Percentiles rank a stretch among this genome's conserved stretches.
Conservation (phyloP, 2,113 vertebrate species). For the Mus pahari region DNA sequence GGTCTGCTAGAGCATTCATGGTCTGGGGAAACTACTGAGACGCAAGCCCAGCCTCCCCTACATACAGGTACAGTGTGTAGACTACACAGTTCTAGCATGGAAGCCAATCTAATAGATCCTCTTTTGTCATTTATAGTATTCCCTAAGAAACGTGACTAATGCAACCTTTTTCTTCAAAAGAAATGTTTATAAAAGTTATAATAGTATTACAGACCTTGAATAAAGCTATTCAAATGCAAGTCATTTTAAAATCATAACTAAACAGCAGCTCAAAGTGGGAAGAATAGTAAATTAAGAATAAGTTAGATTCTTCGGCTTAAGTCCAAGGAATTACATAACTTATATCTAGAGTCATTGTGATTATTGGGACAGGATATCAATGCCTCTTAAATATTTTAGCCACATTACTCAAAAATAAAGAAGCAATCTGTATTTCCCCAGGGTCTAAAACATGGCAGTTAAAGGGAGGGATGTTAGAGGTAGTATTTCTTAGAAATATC, state of each 20-base stretch:
- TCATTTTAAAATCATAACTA: neutral
- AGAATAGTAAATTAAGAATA: neutral
- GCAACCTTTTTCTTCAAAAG: neutral
- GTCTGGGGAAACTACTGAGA: neutral
- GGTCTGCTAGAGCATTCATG: neutral
- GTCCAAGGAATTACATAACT: neutral
- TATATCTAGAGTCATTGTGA: neutral
- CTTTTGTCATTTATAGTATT: too few species aligned
- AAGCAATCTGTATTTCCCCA: fast-evolving
- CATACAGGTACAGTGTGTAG: too few species aligned
- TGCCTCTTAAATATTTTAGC: neutral
- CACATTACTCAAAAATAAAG: neutral
- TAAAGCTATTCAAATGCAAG: neutral
- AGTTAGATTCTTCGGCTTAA: neutral
- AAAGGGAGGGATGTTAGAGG: neutral
- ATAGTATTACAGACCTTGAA: neutral
- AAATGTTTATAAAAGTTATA: neutral
- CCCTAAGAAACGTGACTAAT: neutral
- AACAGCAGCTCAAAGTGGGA: neutral
- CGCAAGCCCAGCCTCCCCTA: neutral
- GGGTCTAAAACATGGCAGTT: neutral
- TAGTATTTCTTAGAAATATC: neutral
- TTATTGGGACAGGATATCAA: too few species aligned
- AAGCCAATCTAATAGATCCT: neutral
- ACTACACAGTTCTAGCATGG: neutral